phyloP scores from a whole-genome alignment of 2,797 vertebrate genomes.

The Babyrousa celebensis region DNA sequence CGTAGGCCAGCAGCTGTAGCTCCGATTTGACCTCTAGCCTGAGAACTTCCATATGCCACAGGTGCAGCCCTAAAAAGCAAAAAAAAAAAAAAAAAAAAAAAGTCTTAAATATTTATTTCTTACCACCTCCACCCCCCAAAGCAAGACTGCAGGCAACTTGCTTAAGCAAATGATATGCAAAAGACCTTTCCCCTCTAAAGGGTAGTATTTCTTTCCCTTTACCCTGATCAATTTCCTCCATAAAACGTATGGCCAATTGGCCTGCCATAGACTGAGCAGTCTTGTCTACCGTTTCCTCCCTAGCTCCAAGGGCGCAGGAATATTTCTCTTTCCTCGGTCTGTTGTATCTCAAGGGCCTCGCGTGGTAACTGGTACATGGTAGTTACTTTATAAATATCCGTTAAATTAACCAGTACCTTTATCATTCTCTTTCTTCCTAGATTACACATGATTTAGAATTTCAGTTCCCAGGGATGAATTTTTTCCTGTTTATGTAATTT shows the following conservation, averaged over 20 bases:
- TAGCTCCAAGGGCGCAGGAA: not conserved
- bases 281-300: too few relatives aligned
- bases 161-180: not conserved
- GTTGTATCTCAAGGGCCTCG: not conserved
- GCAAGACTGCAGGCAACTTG: not conserved
- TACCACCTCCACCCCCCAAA: not conserved
- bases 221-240: not conserved
- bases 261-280: rapidly evolving
- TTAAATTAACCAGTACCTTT: not conserved
- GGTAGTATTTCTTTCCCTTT: not conserved
- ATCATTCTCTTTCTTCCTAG: not conserved
- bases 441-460: not conserved
- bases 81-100: too few relatives aligned
- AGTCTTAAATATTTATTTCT: not conserved
- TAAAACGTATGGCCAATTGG: not conserved
- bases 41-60: too few relatives aligned
- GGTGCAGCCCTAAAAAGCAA: too few relatives aligned
- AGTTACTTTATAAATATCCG: not conserved
- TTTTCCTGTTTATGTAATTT: not conserved
- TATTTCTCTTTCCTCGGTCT: not conserved
- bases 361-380: not conserved
- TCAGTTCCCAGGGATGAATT: not conserved
- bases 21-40: too few relatives aligned
- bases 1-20: too few relatives aligned
- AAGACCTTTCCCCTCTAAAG: not conserved